Percentiles rank a stretch among this genome's conserved stretches.
phyloP scores from a whole-genome alignment of 2,113 vertebrate genomes.

The Tetrao urogallus region DNA sequence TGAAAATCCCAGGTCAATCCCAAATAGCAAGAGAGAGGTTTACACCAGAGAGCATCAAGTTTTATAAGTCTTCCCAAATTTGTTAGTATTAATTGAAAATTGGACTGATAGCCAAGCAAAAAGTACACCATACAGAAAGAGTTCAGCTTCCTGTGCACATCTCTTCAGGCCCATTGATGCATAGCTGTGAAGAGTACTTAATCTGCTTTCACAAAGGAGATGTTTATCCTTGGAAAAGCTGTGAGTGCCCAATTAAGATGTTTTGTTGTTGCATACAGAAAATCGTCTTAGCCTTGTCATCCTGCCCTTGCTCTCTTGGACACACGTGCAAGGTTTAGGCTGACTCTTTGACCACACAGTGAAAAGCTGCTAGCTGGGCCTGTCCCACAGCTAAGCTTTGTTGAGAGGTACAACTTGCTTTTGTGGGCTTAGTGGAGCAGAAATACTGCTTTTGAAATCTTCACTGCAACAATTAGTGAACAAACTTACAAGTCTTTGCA shows the following conservation, averaged over 20 bases:
- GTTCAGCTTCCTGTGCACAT: not conserved
- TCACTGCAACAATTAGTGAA: not conserved
- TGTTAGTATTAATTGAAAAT: not conserved
- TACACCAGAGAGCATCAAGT: not conserved
- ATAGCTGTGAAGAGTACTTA: not conserved
- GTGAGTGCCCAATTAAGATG: not conserved
- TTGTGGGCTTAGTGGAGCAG: not conserved
- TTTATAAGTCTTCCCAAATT: not conserved
- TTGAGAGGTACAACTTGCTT: not conserved
- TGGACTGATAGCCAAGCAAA: not conserved
- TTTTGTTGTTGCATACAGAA: not conserved
- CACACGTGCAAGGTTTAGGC: fast-evolving
- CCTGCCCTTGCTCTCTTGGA: not conserved
- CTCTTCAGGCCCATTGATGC: not conserved
- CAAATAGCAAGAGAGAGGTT: not conserved
- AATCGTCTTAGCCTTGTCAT: not conserved
- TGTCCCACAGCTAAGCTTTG: not conserved
- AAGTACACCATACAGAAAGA: not conserved
- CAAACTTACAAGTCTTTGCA: not conserved
- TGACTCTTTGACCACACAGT: not conserved
- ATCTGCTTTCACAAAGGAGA: not conserved
- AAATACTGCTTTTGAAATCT: not conserved
- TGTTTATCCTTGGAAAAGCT: not conserved
- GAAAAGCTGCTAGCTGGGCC: not conserved
- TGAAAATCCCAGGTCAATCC: not conserved